A percentile compares a stretch with the other conserved stretches of the same genome.
These are phyloP conservation scores for Equus quagga DNA, from an alignment of 2,113 vertebrate species.

Conservation along the genomic window DNA sequence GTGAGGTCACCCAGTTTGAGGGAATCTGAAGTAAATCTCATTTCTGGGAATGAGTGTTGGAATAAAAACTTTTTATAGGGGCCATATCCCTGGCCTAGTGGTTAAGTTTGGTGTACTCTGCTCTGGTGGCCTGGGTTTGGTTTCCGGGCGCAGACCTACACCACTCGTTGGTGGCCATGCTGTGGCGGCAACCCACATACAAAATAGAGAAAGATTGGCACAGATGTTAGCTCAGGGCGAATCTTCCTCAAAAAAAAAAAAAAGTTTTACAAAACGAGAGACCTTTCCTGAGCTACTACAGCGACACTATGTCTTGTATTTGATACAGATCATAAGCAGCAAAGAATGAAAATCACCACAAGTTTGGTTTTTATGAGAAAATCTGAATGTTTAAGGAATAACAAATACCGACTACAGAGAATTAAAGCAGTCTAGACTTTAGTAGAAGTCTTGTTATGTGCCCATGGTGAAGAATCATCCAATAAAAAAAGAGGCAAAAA, in stretches of 20 bases:
- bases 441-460: background rate
- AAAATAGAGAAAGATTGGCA: too few relatives aligned
- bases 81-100: too few relatives aligned
- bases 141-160: too few relatives aligned
- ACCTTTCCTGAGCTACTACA: background rate
- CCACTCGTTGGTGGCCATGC: too few relatives aligned
- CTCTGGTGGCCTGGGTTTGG: too few relatives aligned
- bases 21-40: background rate
- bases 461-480: background rate
- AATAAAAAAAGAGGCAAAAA: background rate
- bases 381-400: background rate
- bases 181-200: too few relatives aligned
- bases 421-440: conserved; percentile 11
- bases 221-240: too few relatives aligned
- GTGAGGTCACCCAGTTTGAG: background rate
- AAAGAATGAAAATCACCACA: conserved; percentile 33
- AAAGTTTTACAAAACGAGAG: background rate
- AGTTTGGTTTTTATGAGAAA: conserved; percentile 5
- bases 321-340: background rate
- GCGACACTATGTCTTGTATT: background rate
- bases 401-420: background rate
- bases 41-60: background rate
- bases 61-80: background rate
- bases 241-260: background rate
- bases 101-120: too few relatives aligned